Evolutionary conservation across 2,888 invertebrate species (phyloP), one percentile per base, ranked within the genome.

Genomic region (Pseudanteris insignis): DNA sequence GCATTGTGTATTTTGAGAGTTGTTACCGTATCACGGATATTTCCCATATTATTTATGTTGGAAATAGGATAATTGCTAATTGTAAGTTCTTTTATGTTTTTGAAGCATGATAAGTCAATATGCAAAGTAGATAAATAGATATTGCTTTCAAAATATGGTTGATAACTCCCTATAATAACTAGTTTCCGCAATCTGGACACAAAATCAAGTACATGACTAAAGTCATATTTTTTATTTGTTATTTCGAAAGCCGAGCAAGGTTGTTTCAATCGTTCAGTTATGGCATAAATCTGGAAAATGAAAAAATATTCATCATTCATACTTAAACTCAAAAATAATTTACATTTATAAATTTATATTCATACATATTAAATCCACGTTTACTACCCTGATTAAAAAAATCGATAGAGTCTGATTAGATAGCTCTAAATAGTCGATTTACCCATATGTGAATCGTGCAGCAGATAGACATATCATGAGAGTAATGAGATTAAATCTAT

Each of bases 191-290:
- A 81, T 73, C 92, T 89, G 0, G 88, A 88, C 77, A 90, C 91
- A 73, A 94, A 92, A 80, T 96, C 96, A 44, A 96, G 79, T 1
- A 96, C 88, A 72, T 96, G 94, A 63, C 94, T 93, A 69, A 96
- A 90, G 81, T 96, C 95, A 70, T 88, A 91, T 78, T 88, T 87
- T 67, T 88, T 89, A 70, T 93, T 91, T 13, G 85, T 84, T 60
- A 89, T 88, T 73, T 92, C 92, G 54, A 86, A 84, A 1, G 88
- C 84, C 0, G 96, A 93, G 75, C 94, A 91, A 0, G 94, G 91
- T 70, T 92, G 86, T 78, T 90, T 91, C 38, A 96, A 83, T 64
- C 95, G 85, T 78, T 92, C 89, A 74, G 92, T 94, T 51, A 97
- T 89, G n/a, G 96, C 91, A 81, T 91, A 88, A 14, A 96, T 81